These are phyloP conservation scores for Oscheius myriophilus DNA, from an alignment of 2,888 invertebrate genomes.

Conservation along the genomic window DNA sequence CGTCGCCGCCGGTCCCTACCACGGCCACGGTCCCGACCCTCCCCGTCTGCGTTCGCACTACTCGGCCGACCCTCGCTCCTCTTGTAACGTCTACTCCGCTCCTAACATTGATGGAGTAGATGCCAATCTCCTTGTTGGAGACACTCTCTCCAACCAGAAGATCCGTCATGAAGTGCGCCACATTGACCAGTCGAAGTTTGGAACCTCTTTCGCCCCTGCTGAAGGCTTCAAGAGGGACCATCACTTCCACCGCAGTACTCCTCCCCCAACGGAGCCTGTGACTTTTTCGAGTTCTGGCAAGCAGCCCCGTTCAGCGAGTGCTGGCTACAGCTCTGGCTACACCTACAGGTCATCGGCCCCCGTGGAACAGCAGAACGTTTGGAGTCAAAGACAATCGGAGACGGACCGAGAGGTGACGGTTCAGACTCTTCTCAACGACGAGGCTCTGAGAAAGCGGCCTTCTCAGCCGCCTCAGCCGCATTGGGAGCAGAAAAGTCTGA, in stretches of 20 bases:
- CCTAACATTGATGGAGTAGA: constrained; percentile 57
- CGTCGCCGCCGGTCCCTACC: constrained; percentile 54
- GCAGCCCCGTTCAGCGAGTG: constrained; percentile 37
- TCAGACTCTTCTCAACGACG: constrained; percentile 61
- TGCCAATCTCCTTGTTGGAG: constrained; percentile 55
- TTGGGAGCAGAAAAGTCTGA: constrained; percentile 53
- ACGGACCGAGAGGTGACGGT: constrained; percentile 55
- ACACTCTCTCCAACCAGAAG: constrained; percentile 67
- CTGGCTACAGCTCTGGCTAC: not conserved
- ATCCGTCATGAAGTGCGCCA: constrained; percentile 49
- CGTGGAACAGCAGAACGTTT: constrained; percentile 51
- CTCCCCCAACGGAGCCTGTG: constrained; percentile 42
- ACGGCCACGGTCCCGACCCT: constrained; percentile 65
- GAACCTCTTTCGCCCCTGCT: constrained; percentile 61
- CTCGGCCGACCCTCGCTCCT: constrained; percentile 61
- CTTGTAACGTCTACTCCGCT: constrained; percentile 60
- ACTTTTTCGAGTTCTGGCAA: constrained; percentile 36
- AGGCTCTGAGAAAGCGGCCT: constrained; percentile 43
- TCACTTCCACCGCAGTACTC: constrained; percentile 34
- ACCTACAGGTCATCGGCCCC: constrained; percentile 42
- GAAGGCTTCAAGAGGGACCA: constrained; percentile 64
- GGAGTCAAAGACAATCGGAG: constrained; percentile 36
- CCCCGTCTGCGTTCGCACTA: constrained; percentile 62
- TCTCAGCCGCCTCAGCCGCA: constrained; percentile 49
- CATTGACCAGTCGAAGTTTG: constrained; percentile 56